phyloP scores from a whole-genome alignment of 2,113 vertebrate genomes.

The Cromileptes altivelis region DNA sequence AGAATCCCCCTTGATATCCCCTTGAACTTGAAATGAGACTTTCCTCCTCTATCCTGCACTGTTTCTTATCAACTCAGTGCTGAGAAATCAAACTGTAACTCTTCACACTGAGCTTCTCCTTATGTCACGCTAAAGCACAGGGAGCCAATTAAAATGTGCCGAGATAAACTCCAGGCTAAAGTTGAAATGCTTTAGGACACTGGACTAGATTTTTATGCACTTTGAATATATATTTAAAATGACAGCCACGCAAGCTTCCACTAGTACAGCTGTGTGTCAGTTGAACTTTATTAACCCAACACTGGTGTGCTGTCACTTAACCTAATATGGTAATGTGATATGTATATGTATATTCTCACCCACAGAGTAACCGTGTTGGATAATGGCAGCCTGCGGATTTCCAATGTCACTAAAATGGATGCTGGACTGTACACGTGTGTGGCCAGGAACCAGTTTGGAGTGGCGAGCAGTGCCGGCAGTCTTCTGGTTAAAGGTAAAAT shows the following conservation, averaged over 20 bases:
- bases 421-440: slow-evolving; percentile 94
- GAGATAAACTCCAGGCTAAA: slow-evolving; percentile 48
- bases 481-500: slow-evolving; percentile 93
- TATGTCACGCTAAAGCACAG: slow-evolving; percentile 32
- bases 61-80: slow-evolving; percentile 27
- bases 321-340: neutral
- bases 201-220: slow-evolving; percentile 16
- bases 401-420: slow-evolving; percentile 92
- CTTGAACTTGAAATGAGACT: slow-evolving; percentile 9
- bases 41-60: neutral
- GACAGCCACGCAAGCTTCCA: neutral
- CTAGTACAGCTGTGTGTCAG: neutral
- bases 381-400: slow-evolving; percentile 93
- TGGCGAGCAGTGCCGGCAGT: slow-evolving; percentile 92
- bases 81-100: slow-evolving; percentile 52
- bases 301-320: slow-evolving; percentile 4
- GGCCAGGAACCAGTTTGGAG: slow-evolving; percentile 95
- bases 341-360: neutral
- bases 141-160: slow-evolving; percentile 51
- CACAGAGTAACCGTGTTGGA: slow-evolving; percentile 91
- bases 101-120: slow-evolving; percentile 30
- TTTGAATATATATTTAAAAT: slow-evolving; percentile 38
- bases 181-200: slow-evolving; percentile 55
- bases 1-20: neutral
- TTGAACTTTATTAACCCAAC: slow-evolving; percentile 21